Evolutionary conservation across 2,797 vertebrate genomes (phyloP).

Genomic region (Austrolebias charrua): DNA sequence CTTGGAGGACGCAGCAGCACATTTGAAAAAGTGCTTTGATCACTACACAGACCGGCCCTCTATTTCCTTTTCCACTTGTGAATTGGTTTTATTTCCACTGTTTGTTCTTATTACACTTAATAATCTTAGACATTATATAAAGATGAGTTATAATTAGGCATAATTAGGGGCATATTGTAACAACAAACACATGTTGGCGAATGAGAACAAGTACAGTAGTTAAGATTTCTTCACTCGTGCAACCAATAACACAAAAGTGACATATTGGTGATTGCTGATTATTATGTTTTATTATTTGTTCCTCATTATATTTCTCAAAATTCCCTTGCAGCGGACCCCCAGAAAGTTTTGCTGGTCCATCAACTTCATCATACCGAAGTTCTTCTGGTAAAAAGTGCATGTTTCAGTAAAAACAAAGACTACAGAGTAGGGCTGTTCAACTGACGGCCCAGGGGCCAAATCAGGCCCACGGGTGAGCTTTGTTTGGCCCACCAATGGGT

Average conservation of each 20-base stretch:
- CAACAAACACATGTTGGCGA: background rate
- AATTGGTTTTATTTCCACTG: slow-evolving; percentile 30
- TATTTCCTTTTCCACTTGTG: slow-evolving; percentile 43
- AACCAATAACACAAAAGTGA: background rate
- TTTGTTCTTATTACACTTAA: slow-evolving; percentile 30
- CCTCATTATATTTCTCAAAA: background rate
- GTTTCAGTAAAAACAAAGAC: too few relatives aligned
- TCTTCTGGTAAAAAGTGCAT: slow-evolving; percentile 57
- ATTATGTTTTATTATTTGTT: background rate
- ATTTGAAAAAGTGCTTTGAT: slow-evolving; percentile 71
- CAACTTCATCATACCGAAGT: slow-evolving; percentile 30
- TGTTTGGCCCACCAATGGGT: too few relatives aligned
- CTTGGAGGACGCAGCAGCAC: slow-evolving; percentile 60
- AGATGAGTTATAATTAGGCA: slow-evolving; percentile 8
- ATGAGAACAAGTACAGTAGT: background rate
- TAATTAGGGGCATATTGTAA: slow-evolving; percentile 4
- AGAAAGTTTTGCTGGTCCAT: slow-evolving; percentile 27
- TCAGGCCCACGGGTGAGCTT: too few relatives aligned
- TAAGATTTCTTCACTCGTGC: background rate
- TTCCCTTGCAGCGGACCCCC: slow-evolving; percentile 41
- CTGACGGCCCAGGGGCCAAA: too few relatives aligned
- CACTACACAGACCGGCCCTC: slow-evolving; percentile 39
- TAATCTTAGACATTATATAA: slow-evolving; percentile 13
- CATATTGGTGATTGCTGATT: background rate
- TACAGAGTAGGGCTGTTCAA: too few relatives aligned